A percentile compares a stretch with the other conserved stretches of the same genome.
Conservation (phyloP, 2,113 vertebrate species). For the Chamaea fasciata region DNA sequence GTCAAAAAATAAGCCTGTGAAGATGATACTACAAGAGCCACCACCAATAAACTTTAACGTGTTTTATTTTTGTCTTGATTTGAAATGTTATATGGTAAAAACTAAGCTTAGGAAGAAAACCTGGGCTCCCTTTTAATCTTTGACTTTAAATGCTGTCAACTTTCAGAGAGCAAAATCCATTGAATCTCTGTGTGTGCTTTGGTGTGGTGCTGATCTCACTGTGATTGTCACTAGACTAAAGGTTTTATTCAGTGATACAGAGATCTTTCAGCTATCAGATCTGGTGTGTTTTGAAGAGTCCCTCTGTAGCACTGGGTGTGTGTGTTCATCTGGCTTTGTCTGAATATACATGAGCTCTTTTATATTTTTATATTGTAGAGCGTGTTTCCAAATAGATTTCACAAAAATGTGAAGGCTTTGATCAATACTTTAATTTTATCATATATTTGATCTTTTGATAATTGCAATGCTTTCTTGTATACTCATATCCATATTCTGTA, state of each 20-base stretch:
- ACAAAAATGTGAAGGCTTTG: background rate
- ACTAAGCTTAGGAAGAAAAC: background rate
- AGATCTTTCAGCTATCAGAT: background rate
- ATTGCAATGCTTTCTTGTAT: background rate
- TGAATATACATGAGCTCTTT: background rate
- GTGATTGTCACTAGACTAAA: background rate
- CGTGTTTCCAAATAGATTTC: background rate
- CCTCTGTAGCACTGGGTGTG: background rate
- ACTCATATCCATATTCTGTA: background rate
- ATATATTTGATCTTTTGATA: background rate
- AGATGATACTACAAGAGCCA: background rate
- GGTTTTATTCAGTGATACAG: background rate
- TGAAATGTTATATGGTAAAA: background rate
- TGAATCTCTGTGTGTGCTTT: background rate
- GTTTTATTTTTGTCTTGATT: background rate
- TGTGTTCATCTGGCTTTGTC: background rate
- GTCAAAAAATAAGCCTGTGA: background rate
- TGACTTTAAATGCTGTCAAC: background rate
- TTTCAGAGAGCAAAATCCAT: background rate
- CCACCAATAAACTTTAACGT: accelerated
- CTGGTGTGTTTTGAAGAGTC: background rate
- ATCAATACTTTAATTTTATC: background rate
- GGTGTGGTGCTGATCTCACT: background rate
- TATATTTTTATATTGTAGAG: background rate
- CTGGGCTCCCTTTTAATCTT: background rate